phyloP scores from a whole-genome alignment of 92 coral and sea anemone genomes.

The Palythoa grandiflora region DNA sequence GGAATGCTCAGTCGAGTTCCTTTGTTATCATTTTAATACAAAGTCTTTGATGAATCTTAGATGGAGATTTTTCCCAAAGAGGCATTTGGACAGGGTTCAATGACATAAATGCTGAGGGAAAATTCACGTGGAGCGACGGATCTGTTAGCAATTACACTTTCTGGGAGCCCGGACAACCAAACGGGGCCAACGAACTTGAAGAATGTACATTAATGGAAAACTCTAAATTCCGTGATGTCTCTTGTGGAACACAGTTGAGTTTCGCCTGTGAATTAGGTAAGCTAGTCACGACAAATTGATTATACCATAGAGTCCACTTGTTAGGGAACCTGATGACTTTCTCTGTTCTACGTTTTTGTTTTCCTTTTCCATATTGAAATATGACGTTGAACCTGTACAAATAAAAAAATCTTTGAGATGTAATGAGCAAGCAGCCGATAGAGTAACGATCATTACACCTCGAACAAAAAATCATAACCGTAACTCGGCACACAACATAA shows the following conservation, averaged over 20 bases:
- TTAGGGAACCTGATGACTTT: too few species aligned
- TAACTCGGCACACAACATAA: too few species aligned
- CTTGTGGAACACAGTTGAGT: neutral
- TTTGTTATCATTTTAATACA: too few species aligned
- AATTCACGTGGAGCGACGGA: neutral
- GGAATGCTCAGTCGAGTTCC: too few species aligned
- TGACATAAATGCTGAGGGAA: neutral
- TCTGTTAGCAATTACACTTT: neutral
- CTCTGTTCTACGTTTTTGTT: too few species aligned
- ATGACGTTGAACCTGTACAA: too few species aligned
- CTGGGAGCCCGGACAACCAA: neutral
- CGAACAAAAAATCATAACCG: too few species aligned
- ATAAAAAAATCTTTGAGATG: too few species aligned
- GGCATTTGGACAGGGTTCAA: neutral
- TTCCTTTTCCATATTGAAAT: too few species aligned
- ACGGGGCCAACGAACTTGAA: neutral
- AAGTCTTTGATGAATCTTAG: neutral
- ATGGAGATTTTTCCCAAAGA: neutral
- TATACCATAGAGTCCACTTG: neutral
- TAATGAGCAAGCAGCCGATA: too few species aligned
- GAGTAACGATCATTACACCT: too few species aligned
- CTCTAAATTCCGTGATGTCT: neutral
- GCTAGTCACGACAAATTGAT: neutral
- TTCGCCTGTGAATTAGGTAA: neutral
- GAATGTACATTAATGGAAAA: neutral